phyloP scores from a whole-genome alignment of 2,888 invertebrate species.

The Nemurella pictetii region DNA sequence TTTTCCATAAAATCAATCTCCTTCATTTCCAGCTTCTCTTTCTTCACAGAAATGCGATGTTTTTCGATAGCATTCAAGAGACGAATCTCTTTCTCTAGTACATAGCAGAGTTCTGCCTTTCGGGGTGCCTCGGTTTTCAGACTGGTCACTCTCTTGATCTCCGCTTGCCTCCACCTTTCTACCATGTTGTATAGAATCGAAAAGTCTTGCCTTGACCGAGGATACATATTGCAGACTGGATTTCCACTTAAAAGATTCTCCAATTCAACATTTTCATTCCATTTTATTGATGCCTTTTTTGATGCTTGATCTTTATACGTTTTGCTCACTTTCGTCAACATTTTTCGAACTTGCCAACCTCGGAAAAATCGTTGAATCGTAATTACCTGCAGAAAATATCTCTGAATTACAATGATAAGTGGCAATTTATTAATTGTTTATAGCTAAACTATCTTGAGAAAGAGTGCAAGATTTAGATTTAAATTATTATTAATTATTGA shows the following conservation, averaged over 20 bases:
- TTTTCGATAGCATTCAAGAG: conserved; percentile 69
- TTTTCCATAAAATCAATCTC: conserved; percentile 52
- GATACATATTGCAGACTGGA: conserved; percentile 40
- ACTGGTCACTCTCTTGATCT: conserved; percentile 65
- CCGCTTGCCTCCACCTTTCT: conserved; percentile 68
- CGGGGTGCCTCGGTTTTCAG: conserved; percentile 69
- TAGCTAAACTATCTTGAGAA: too few relatives aligned
- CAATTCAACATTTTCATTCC: neutral
- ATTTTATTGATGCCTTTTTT: neutral
- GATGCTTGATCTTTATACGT: neutral
- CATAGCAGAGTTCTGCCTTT: conserved; percentile 68
- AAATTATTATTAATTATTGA: too few relatives aligned
- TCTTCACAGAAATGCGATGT: conserved; percentile 56
- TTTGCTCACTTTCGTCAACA: neutral
- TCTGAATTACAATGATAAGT: neutral
- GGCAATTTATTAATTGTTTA: too few relatives aligned
- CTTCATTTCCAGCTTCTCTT: conserved; percentile 32
- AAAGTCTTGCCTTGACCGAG: conserved; percentile 71
- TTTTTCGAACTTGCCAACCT: conserved; percentile 25
- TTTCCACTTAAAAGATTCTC: neutral
- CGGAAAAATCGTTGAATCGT: conserved; percentile 30
- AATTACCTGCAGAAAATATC: conserved; percentile 10
- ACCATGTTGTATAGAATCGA: conserved; percentile 71
- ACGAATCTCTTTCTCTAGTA: conserved; percentile 74
- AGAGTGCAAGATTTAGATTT: too few relatives aligned